These are phyloP conservation scores for Myodes glareolus DNA, from an alignment of 2,113 vertebrate genomes.

Conservation along the genomic window DNA sequence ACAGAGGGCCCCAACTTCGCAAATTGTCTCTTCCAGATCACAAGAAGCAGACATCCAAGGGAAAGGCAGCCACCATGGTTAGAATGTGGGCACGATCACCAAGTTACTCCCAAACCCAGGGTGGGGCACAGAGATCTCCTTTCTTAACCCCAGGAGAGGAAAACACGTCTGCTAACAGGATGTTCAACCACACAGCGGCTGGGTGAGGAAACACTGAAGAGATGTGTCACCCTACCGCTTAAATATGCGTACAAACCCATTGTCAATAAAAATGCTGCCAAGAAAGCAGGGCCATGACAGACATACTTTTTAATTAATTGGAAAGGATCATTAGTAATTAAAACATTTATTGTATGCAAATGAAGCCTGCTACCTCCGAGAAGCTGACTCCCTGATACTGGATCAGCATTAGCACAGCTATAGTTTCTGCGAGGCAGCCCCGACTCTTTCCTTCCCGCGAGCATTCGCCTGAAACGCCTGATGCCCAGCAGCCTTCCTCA, in stretches of 20 bases:
- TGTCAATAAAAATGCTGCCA: constrained; percentile 50
- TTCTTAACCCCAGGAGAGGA: neutral
- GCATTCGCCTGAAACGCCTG: neutral
- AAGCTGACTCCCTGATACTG: constrained; percentile 24
- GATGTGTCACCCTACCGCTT: constrained; percentile 14
- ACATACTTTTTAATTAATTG: constrained; percentile 68
- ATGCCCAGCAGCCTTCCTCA: neutral
- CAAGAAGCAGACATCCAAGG: neutral
- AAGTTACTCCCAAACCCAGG: neutral
- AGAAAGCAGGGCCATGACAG: constrained; percentile 43
- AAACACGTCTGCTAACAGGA: constrained; percentile 25
- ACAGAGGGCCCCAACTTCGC: constrained; percentile 49
- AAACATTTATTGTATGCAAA: constrained; percentile 62
- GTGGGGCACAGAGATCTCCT: rapidly evolving
- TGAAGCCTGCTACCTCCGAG: neutral
- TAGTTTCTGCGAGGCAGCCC: neutral
- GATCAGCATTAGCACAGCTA: neutral
- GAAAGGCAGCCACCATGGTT: neutral
- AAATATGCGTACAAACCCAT: constrained; percentile 16
- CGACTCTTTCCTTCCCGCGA: neutral
- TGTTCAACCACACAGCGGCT: neutral
- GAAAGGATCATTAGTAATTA: constrained; percentile 66
- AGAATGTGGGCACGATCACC: neutral
- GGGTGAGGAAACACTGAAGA: constrained; percentile 52
- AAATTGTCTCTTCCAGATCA: neutral